phyloP scores from a whole-genome alignment of 2,113 vertebrate genomes.

The Elephantulus edwardii region DNA sequence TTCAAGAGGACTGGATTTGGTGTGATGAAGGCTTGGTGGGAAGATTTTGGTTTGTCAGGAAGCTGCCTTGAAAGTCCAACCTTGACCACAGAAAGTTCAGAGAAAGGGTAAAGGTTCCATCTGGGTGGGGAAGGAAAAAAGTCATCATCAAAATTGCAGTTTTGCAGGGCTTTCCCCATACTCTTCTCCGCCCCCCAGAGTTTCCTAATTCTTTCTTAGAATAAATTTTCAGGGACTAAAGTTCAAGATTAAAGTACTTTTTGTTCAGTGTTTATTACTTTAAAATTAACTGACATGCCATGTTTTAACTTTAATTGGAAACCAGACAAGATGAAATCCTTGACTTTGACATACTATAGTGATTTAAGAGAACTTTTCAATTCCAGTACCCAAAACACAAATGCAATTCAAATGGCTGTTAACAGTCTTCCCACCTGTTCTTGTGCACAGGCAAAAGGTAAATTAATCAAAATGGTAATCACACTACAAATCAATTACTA shows the following conservation, averaged over 20 bases:
- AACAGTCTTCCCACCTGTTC: background rate
- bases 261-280: background rate
- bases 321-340: slow-evolving; percentile 65
- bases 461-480: slow-evolving; percentile 60
- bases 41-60: background rate
- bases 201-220: slow-evolving; percentile 12
- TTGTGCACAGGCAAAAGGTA: background rate
- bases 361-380: slow-evolving; percentile 39
- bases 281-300: background rate
- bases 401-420: slow-evolving; percentile 54
- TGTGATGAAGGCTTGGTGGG: background rate
- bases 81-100: background rate
- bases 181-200: background rate
- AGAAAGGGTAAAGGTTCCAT: too few species aligned
- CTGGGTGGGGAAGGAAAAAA: background rate
- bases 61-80: background rate
- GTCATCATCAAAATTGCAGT: background rate
- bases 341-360: slow-evolving; percentile 35
- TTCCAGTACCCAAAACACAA: background rate
- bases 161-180: background rate
- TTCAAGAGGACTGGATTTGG: background rate
- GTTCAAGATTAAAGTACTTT: slow-evolving; percentile 38
- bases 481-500: slow-evolving; percentile 42
- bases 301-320: slow-evolving; percentile 70
- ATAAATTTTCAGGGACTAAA: slow-evolving; percentile 39